phyloP scores from a whole-genome alignment of 2,888 invertebrate species.

The Ophioninae sp. region DNA sequence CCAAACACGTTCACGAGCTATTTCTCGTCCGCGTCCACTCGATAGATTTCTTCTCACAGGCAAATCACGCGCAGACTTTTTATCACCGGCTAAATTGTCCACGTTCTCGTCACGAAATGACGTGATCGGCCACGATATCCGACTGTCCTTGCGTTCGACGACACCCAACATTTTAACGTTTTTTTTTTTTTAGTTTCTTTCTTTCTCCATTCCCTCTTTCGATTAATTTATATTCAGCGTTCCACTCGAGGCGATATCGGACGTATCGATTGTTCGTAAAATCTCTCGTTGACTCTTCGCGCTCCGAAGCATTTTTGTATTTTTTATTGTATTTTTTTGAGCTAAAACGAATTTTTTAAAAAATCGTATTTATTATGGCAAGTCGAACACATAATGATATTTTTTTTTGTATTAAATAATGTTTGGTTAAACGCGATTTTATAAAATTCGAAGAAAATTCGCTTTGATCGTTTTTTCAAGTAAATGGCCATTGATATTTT shows the following conservation, averaged over 20 bases:
- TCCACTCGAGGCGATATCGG: neutral
- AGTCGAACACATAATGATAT: neutral
- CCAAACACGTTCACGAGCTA: slow-evolving; percentile 67
- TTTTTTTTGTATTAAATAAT: neutral
- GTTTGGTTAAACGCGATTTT: neutral
- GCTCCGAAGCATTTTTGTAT: neutral
- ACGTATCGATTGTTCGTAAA: slow-evolving; percentile 16
- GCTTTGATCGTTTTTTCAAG: no score
- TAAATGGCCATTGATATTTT: no score
- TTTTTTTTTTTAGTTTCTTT: slow-evolving; percentile 4
- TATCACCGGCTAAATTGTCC: slow-evolving; percentile 62
- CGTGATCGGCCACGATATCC: slow-evolving; percentile 73
- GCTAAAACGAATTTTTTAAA: neutral
- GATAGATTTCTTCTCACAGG: slow-evolving; percentile 55
- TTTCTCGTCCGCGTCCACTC: slow-evolving; percentile 64
- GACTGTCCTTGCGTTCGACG: slow-evolving; percentile 73
- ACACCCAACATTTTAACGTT: slow-evolving; percentile 71
- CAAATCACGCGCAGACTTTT: slow-evolving; percentile 62
- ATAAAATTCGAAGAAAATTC: no score
- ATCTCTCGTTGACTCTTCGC: neutral
- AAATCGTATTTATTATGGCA: neutral
- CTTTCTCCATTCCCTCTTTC: slow-evolving; percentile 2
- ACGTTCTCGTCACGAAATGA: slow-evolving; percentile 67
- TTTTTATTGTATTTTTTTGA: no score
- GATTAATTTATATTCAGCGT: slow-evolving; percentile 12